Evolutionary conservation across 2,797 vertebrate genomes (phyloP).

Genomic region (Semotilus atromaculatus): DNA sequence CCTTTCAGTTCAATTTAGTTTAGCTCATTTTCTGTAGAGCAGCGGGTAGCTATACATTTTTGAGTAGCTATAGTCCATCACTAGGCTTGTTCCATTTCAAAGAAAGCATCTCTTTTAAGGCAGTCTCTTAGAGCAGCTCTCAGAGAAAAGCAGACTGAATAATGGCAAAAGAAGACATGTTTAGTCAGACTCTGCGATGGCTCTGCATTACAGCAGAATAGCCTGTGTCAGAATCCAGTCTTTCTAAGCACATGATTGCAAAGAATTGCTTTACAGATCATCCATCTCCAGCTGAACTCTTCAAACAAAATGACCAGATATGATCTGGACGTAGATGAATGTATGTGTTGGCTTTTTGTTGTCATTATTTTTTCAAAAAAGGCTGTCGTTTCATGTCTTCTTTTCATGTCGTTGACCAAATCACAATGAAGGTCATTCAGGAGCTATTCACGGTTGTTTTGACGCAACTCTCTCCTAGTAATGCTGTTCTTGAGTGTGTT

Average conservation of each 20-base stretch:
- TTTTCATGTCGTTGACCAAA: slow-evolving; percentile 19
- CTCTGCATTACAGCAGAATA: slow-evolving; percentile 10
- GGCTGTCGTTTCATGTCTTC: not conserved
- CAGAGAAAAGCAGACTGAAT: slow-evolving; percentile 29
- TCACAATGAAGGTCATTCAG: slow-evolving; percentile 10
- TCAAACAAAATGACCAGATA: not conserved
- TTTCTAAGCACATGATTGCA: slow-evolving; percentile 16
- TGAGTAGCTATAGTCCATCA: not conserved
- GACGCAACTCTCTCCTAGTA: not conserved
- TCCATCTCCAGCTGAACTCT: not conserved
- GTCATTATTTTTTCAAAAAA: not conserved
- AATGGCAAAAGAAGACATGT: not conserved
- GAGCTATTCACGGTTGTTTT: slow-evolving; percentile 2
- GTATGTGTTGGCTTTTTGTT: slow-evolving; percentile 14
- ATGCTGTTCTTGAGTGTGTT: not conserved
- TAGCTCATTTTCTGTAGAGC: not conserved
- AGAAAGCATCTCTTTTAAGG: not conserved
- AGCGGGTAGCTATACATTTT: not conserved
- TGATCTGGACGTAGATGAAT: not conserved
- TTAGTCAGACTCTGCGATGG: not conserved
- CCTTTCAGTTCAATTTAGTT: not conserved
- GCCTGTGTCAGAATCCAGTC: not conserved
- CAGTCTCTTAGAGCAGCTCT: not conserved
- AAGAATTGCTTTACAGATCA: slow-evolving; percentile 4
- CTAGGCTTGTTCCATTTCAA: not conserved